Conservation (phyloP, 2,888 invertebrate species). For the Nysson spinosus region DNA sequence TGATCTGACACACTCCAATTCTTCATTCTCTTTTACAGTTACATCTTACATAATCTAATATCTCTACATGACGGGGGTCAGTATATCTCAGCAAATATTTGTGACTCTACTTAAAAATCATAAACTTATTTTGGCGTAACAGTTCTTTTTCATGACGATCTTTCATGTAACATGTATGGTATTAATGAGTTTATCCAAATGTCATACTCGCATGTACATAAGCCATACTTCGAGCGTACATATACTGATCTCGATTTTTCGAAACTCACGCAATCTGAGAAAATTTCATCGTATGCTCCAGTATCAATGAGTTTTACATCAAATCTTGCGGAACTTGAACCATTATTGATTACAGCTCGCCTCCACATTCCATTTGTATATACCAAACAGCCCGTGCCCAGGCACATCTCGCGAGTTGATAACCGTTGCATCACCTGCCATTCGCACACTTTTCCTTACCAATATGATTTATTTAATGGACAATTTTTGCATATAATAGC, state of each 20-base stretch:
- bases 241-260: conserved; percentile 15
- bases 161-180: conserved; percentile 58
- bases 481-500: conserved; percentile 14
- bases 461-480: conserved; percentile 37
- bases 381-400: conserved; percentile 73
- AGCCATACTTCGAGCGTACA: conserved; percentile 19
- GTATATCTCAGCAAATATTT: no score
- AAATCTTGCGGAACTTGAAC: conserved; percentile 60
- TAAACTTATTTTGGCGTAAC: background rate
- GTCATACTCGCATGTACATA: conserved; percentile 9
- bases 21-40: no score
- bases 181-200: conserved; percentile 48
- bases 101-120: no score
- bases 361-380: conserved; percentile 69
- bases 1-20: no score
- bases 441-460: conserved; percentile 50
- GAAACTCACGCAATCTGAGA: conserved; percentile 71
- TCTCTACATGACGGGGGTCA: no score
- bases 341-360: conserved; percentile 70
- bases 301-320: conserved; percentile 73
- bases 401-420: conserved; percentile 67
- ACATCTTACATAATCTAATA: no score
- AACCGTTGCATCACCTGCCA: conserved; percentile 73
- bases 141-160: conserved; percentile 9
- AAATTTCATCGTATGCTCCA: conserved; percentile 67